Base-by-base conservation (phyloP, 37 sponge, comb jelly and placozoan species). In the Hexactinellida sp. region DNA sequence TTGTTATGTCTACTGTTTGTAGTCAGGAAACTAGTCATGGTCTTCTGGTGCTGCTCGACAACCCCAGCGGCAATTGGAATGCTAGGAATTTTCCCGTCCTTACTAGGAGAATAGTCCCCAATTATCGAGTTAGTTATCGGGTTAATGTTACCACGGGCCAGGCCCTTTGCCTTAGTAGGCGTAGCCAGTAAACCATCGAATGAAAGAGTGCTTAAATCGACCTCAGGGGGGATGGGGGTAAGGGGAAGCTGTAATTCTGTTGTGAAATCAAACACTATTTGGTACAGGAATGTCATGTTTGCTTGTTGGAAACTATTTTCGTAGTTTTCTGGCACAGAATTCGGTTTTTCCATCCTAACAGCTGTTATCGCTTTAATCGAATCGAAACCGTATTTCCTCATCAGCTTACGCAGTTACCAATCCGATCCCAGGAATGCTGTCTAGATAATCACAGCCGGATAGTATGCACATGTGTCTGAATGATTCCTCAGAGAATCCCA, bases 401-500 rank as follows among this genome's bases (percentile, higher is more conserved):
- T 88, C 83, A 95, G 86, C 84, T 98, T 98, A 38, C 86, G 96
- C 92, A 84, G 92, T 95, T 36, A 71, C 86, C 51, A 95, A 91
- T 0, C 99, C 99, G 23, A 95, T 88, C 5, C 96, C 96, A 34
- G 92, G 94, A 0, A 98, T 87, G 16, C 93, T 90, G 39, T 94
- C 84, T 23, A 98, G 91, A 86, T 98, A 98, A 87, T 98, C 99
- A 91, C 99, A 98, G 5, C 99, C 99, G 10, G 96, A 95, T 39
- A 98, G 87, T 30, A 98, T 98, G 83, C 99, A 98, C 96, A 98
- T 95, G 32, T 95, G 94, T 13, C 99, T 84, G 87, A 93, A 95
- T 0, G 90, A 87, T 38, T 89, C 88, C 35, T 51, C 82, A 83
- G 86, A 88, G 52, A 96, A 94, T 24, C 91, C 91, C 88, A 90